Evolutionary conservation across 2,797 vertebrate species (phyloP).

Genomic region (Bradypodion ventrale): DNA sequence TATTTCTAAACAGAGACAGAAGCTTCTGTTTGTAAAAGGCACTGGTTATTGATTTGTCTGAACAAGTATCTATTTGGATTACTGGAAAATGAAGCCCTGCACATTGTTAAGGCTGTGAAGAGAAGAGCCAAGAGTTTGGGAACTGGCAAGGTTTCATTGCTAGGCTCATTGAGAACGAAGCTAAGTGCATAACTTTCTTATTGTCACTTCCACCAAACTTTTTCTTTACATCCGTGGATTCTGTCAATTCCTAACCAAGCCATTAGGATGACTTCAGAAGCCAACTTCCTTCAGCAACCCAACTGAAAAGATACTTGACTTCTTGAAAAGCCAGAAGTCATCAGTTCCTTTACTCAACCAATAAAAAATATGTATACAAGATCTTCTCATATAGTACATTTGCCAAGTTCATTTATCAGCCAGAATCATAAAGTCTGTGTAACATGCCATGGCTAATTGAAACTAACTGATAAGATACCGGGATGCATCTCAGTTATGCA

Average conservation of each 20-base stretch:
- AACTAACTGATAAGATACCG: too few relatives aligned
- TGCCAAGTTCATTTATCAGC: neutral
- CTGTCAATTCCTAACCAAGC: neutral
- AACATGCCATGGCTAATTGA: too few relatives aligned
- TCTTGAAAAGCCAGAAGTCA: neutral
- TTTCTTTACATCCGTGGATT: neutral
- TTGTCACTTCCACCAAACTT: conserved; percentile 11
- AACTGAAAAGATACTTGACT: neutral
- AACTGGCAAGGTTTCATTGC: neutral
- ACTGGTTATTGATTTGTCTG: conserved; percentile 18
- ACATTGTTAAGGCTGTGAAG: neutral
- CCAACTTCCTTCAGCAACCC: neutral
- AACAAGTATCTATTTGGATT: conserved; percentile 23
- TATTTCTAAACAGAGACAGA: neutral
- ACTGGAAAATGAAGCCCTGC: neutral
- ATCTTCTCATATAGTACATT: neutral
- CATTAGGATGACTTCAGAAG: neutral
- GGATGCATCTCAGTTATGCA: too few relatives aligned
- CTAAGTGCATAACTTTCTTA: neutral
- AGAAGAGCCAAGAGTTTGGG: neutral
- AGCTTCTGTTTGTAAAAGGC: conserved; percentile 12
- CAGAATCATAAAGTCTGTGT: too few relatives aligned
- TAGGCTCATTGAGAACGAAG: neutral
- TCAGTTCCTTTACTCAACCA: neutral
- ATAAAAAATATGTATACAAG: neutral